phyloP scores from a whole-genome alignment of 2,797 vertebrate species.

The Hoplostethus atlanticus region DNA sequence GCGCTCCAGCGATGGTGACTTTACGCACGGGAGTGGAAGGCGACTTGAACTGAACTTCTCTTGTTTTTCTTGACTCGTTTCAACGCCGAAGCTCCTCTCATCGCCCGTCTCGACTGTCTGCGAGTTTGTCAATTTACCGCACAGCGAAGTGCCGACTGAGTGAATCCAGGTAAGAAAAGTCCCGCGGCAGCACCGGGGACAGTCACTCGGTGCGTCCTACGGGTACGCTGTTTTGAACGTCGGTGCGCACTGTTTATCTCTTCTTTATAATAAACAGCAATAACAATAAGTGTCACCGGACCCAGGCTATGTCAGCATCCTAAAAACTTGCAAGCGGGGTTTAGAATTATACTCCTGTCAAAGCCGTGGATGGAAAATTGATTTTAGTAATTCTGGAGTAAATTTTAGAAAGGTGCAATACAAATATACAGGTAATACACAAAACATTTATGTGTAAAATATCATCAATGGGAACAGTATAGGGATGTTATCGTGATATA shows the following conservation, averaged over 20 bases:
- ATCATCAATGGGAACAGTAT: no score
- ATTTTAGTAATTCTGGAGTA: no score
- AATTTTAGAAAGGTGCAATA: no score
- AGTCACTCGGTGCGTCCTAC: no score
- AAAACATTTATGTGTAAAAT: no score
- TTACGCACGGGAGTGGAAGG: constrained; percentile 72
- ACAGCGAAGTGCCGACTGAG: constrained; percentile 75
- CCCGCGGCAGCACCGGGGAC: not conserved
- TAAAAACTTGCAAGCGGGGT: not conserved
- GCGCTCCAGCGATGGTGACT: constrained; percentile 71
- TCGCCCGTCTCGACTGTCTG: not conserved
- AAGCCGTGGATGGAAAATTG: no score
- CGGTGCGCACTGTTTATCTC: constrained; percentile 34
- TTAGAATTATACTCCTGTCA: no score
- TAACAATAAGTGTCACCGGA: not conserved
- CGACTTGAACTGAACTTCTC: constrained; percentile 47
- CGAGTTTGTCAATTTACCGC: not conserved
- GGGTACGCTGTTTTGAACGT: constrained; percentile 31
- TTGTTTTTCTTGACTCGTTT: not conserved
- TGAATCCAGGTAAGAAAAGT: constrained; percentile 86
- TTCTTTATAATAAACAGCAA: not conserved
- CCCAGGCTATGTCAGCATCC: not conserved
- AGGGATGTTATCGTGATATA: no score
- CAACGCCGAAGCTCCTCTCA: constrained; percentile 23
- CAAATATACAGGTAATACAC: no score